Conservation (phyloP, 2,113 vertebrate species). For the Pelvicachromis taeniatus region DNA sequence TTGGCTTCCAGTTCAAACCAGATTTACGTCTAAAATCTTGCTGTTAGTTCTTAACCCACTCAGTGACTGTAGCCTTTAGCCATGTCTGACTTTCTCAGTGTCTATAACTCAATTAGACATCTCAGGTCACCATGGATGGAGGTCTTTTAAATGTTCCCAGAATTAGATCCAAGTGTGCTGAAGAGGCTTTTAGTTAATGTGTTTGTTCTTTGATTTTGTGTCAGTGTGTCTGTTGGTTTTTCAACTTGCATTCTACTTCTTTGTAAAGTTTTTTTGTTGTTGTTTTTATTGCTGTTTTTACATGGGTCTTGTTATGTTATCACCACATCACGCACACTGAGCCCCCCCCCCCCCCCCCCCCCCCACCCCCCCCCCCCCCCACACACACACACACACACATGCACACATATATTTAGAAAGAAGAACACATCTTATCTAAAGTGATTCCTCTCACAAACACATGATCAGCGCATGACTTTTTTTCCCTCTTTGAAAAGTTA, state of each 20-base stretch:
- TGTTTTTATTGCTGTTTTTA: neutral
- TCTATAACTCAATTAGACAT: neutral
- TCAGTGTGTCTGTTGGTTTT: neutral
- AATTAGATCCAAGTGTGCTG: neutral
- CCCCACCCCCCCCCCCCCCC: too few relatives aligned
- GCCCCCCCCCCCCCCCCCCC: too few relatives aligned
- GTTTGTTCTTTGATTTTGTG: neutral
- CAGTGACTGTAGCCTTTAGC: neutral
- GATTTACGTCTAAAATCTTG: neutral
- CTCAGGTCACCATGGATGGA: neutral
- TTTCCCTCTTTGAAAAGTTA: neutral
- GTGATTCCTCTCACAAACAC: neutral
- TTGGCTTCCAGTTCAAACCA: neutral
- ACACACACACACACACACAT: too few relatives aligned
- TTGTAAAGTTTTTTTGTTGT: neutral
- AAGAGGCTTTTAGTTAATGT: neutral
- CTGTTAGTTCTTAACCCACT: neutral
- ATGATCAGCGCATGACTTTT: neutral
- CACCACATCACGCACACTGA: too few relatives aligned
- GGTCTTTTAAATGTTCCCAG: neutral
- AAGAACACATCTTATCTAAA: too few relatives aligned
- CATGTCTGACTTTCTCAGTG: neutral
- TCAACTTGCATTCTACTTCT: neutral
- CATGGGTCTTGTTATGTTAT: neutral
- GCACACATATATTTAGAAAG: too few relatives aligned